phyloP scores from a whole-genome alignment of 2,113 vertebrate species.

The Copsychus sechellarum region DNA sequence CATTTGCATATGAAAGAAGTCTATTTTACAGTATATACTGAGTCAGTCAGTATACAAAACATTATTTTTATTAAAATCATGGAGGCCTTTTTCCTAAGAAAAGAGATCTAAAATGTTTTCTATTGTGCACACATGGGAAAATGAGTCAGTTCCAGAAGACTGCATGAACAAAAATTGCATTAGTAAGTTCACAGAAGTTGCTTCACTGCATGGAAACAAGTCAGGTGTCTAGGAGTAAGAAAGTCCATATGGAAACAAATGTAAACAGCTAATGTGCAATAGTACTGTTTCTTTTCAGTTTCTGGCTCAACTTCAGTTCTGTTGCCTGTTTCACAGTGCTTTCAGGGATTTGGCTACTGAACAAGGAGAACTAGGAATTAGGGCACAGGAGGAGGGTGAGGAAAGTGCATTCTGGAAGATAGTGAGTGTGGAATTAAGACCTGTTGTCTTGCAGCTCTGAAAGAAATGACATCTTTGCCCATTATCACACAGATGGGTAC shows the following conservation, averaged over 20 bases:
- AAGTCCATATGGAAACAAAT: neutral
- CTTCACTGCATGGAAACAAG: neutral
- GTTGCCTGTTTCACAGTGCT: neutral
- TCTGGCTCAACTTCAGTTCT: neutral
- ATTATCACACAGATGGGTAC: neutral
- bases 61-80: neutral
- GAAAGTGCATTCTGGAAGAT: neutral
- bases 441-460: neutral
- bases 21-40: neutral
- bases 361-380: neutral
- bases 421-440: neutral
- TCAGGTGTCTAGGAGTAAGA: neutral
- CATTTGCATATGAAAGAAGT: neutral
- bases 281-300: neutral
- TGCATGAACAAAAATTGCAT: neutral
- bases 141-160: neutral
- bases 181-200: neutral
- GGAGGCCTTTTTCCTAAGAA: neutral
- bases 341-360: neutral
- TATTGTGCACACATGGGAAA: neutral
- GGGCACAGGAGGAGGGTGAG: neutral
- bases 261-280: neutral
- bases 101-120: neutral
- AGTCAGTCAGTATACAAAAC: neutral
- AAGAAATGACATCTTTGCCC: neutral